Evolutionary conservation across 92 coral and sea anemone species (phyloP), one percentile per base, ranked within the genome.

Genomic region (Actinostola sp.): DNA sequence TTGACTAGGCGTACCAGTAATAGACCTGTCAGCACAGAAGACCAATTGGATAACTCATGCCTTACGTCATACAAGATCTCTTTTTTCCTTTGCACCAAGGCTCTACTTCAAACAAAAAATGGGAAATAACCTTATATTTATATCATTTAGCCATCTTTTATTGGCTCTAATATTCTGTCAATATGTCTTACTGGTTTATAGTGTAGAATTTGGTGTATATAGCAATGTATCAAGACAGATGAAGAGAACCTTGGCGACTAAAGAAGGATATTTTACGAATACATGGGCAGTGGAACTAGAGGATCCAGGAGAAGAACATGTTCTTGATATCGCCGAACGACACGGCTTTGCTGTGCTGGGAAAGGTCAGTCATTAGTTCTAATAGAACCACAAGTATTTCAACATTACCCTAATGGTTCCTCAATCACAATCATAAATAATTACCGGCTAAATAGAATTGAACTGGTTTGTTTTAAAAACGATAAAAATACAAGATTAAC

Each of bases 251-350:
- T 74, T 90, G 41, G 96, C 87, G 42, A 92, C 84, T 53, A 94
- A 94, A 36, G 97, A 92, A 56, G 98, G 98, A 0, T 94, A 84
- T 75, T 94, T 92, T 70, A 94, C 97, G 8, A 94, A 94, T 71
- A 94, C 98, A 42, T 94, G 98, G 98, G 98, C 98, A 5, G 98
- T 94, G 61, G 98, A 94, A 55, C 61, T 94, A 53, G 85, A 94
- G 53, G 82, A 82, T 0, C 93, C 92, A 3, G 93, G 85, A n/a
- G 95, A 91, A 44, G 92, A 89, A 38, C 85, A 76, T 31, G 86
- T 91, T 23, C 68, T 83, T 8, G 83, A 85, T 19, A 94, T 94
- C 34, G 88, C 98, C 2, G 73, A 88, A 71, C 88, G 76, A 67
- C 97, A 94, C 54, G 98, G 98, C 2, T 94, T 94, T 71, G 67